Evolutionary conservation across 2,113 vertebrate species (phyloP).

Genomic region (zebrafish (Danio rerio)): DNA sequence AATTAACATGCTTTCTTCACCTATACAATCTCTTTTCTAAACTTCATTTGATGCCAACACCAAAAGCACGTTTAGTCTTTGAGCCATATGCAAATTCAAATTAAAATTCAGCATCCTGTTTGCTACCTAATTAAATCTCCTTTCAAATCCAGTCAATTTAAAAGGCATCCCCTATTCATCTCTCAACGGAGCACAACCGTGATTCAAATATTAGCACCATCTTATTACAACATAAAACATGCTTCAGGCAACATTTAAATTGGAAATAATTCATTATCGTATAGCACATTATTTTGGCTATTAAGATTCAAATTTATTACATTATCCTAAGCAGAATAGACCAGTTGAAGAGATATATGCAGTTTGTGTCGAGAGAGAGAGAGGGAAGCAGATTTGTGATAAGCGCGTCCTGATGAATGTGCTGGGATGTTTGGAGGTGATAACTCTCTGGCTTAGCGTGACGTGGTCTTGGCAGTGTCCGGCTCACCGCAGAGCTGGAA

Average conservation of each 20-base stretch:
- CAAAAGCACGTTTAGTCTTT: too few species aligned
- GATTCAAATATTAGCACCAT: not conserved
- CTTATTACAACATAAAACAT: not conserved
- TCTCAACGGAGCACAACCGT: not conserved
- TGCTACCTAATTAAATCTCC: not conserved
- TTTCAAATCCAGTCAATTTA: not conserved
- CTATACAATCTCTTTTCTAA: too few species aligned
- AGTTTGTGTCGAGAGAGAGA: not conserved
- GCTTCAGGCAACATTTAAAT: not conserved
- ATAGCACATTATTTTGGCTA: not conserved
- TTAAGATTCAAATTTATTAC: not conserved
- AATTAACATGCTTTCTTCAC: too few species aligned
- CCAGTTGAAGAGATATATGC: not conserved
- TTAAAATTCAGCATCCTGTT: not conserved
- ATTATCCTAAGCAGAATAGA: not conserved
- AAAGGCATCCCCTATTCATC: not conserved
- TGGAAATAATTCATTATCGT: not conserved
- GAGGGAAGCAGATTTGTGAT: conserved; percentile 60
- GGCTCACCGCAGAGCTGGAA: conserved; percentile 49
- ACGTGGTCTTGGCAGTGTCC: conserved; percentile 57
- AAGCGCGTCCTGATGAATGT: conserved; percentile 72
- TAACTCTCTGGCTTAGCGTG: conserved; percentile 67
- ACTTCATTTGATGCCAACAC: too few species aligned
- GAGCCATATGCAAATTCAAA: not conserved
- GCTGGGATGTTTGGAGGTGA: conserved; percentile 59